Percentiles rank a stretch among this genome's conserved stretches.
phyloP scores from a whole-genome alignment of 2,888 invertebrate species.

The Unio pictorum region DNA sequence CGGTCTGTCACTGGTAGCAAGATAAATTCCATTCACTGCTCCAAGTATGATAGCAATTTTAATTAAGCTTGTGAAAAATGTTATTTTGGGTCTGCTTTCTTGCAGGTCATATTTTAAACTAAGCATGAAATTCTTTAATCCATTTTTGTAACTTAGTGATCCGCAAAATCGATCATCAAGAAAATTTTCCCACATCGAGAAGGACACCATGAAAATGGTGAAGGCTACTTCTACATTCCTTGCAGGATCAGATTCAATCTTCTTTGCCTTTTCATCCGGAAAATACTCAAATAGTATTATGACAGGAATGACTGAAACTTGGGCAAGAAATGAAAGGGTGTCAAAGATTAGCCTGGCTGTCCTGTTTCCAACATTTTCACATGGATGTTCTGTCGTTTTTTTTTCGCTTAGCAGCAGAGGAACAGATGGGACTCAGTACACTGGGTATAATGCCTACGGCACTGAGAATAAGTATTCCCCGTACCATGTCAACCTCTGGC shows the following conservation, averaged over 20 bases:
- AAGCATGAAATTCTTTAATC: constrained; percentile 24
- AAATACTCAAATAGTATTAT: constrained; percentile 28
- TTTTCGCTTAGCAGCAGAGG: constrained; percentile 14
- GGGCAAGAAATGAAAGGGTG: constrained; percentile 27
- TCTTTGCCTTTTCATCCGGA: constrained; percentile 8
- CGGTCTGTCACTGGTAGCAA: background rate
- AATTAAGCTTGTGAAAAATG: constrained; percentile 23
- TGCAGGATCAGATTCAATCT: constrained; percentile 5
- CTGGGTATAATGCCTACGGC: constrained; percentile 59
- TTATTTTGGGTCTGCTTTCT: constrained; percentile 33
- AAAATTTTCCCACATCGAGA: constrained; percentile 62
- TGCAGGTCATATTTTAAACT: constrained; percentile 41
- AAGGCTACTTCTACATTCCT: constrained; percentile 26
- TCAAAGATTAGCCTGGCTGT: constrained; percentile 19
- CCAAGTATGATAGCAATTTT: constrained; percentile 22
- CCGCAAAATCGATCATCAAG: constrained; percentile 49
- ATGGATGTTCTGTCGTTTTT: background rate
- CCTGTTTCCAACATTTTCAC: background rate
- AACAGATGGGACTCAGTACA: constrained; percentile 50
- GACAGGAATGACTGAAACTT: constrained; percentile 46
- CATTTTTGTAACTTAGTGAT: constrained; percentile 7
- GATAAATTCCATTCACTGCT: no score
- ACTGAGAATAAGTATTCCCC: constrained; percentile 58
- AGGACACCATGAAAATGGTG: constrained; percentile 47
- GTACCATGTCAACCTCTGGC: constrained; percentile 56